Conservation (phyloP, 2,113 vertebrate species). For the Thamnaconus septentrionalis region DNA sequence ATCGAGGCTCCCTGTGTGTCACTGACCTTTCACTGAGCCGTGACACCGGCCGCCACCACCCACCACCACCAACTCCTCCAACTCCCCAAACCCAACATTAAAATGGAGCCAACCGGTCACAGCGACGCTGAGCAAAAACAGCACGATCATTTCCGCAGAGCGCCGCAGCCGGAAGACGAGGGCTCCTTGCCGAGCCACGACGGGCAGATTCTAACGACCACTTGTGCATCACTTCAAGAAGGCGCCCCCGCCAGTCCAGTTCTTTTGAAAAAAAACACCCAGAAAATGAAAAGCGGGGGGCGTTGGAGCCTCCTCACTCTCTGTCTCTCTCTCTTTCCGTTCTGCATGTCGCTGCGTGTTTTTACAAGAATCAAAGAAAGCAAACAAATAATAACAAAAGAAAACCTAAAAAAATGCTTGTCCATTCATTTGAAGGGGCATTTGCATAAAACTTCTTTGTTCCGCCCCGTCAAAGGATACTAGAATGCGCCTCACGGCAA, state of each 20-base stretch:
- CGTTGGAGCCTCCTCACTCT: not conserved
- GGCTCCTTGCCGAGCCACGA: no score
- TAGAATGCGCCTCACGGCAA: conserved; percentile 35
- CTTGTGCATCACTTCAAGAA: no score
- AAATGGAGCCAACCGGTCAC: no score
- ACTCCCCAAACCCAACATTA: no score
- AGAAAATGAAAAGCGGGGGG: not conserved
- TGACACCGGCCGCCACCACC: no score
- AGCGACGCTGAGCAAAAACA: no score
- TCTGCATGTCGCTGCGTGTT: conserved; percentile 2
- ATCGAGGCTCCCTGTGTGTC: no score
- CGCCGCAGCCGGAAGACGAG: no score
- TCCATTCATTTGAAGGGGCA: conserved; percentile 50
- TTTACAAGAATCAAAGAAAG: conserved; percentile 34
- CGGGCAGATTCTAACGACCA: no score
- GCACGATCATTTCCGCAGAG: no score
- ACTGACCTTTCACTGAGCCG: no score
- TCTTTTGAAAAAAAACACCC: not conserved
- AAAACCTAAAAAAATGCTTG: not conserved
- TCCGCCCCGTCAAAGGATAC: conserved; percentile 38
- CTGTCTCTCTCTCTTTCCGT: conserved; percentile 10
- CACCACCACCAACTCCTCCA: no score
- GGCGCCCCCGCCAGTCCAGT: not conserved
- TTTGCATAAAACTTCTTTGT: conserved; percentile 52
- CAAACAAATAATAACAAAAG: not conserved